Evolutionary conservation across 2,888 invertebrate species (phyloP).

Genomic region (Arrhopalites spinosus): DNA sequence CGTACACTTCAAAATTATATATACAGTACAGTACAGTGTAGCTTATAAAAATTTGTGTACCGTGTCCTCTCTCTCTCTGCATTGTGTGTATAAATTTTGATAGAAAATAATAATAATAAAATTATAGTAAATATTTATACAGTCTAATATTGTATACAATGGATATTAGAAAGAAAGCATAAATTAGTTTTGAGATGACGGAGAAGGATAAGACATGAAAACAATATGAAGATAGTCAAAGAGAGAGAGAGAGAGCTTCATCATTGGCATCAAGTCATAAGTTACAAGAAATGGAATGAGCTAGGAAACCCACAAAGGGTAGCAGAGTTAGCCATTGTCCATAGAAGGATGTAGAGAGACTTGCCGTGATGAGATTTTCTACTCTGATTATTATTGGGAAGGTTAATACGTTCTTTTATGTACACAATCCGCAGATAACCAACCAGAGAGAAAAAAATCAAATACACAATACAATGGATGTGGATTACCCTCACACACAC

Average conservation of each 20-base stretch:
- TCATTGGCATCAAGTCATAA: background rate
- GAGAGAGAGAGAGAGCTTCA: background rate
- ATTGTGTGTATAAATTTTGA: too few relatives aligned
- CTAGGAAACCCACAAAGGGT: background rate
- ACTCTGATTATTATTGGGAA: constrained; percentile 9
- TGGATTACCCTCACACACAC: too few relatives aligned
- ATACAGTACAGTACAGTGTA: too few relatives aligned
- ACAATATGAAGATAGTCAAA: background rate
- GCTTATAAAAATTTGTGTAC: too few relatives aligned
- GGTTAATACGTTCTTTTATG: background rate
- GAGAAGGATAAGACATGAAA: too few relatives aligned
- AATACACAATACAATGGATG: background rate
- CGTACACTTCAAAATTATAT: too few relatives aligned
- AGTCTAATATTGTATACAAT: too few relatives aligned
- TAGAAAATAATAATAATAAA: too few relatives aligned
- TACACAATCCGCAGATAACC: background rate
- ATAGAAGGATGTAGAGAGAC: background rate
- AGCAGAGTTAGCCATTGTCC: constrained; percentile 1
- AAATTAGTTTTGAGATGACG: too few relatives aligned
- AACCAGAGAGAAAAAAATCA: background rate
- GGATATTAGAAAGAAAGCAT: too few relatives aligned
- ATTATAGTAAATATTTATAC: too few relatives aligned
- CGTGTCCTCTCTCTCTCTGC: too few relatives aligned
- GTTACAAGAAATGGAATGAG: background rate
- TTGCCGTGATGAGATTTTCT: background rate